Evolutionary conservation across 2,888 invertebrate genomes (phyloP), one percentile per base, ranked within the genome.

Genomic region (Eupithecia vulgata): DNA sequence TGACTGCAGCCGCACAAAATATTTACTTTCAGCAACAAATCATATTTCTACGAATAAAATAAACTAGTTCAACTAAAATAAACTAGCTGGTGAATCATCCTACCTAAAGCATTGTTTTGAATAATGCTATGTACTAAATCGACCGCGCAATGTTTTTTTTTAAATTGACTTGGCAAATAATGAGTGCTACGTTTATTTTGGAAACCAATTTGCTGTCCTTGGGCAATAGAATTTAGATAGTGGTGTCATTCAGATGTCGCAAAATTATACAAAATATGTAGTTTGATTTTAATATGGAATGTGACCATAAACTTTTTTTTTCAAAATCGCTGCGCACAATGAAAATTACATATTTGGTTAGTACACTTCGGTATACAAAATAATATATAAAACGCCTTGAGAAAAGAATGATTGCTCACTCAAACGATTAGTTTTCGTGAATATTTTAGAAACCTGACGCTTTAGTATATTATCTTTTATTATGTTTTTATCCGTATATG

Each of bases 1-100:
- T 86, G 84, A 83, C 83, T 80, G 75, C 78, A 79, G 79, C 74
- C 81, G 84, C 79, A 81, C 81, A 85, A 85, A 88, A 88, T 87
- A 87, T 90, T 90, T 90, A 88, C 86, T 87, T 88, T 83, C 83
- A 84, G 83, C 82, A 83, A 84, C 82, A 82, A 85, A 87, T 83
- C 83, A 78, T 79, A 81, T 76, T 89, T 89, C 87, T 85, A 81
- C 85, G 86, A 88, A 91, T 82, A 82, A 90, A 88, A 89, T 88
- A 87, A 88, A 86, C 85, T 82, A 80, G 71, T 72, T 61, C 66
- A 68, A 57, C 57, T 82, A 82, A 90, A 89, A 89, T 88, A 87
- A 88, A 86, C 85, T 82, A 80, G 71, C 71, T 65, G 64, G 71
- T 78, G 77, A 76, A 74, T 77, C 76, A 78, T 72, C 74, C 73